These are phyloP conservation scores for Myathropa florea DNA, from an alignment of 2,888 invertebrate genomes.

Conservation along the genomic window DNA sequence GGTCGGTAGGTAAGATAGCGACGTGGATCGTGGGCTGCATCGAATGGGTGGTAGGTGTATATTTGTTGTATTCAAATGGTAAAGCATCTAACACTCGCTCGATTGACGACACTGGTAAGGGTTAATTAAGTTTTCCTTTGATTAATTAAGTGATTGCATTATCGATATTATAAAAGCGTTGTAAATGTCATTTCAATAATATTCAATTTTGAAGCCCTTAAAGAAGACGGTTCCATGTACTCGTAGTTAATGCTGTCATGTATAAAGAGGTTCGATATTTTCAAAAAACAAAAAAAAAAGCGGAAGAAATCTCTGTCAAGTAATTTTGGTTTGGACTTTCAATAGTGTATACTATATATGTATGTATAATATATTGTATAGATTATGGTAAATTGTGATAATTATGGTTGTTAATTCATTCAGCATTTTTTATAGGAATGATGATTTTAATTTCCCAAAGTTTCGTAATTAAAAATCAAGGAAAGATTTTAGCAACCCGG, in stretches of 20 bases:
- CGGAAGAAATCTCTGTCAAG: too few species aligned
- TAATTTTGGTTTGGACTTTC: not conserved
- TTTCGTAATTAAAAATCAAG: not conserved
- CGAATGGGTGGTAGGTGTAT: slow-evolving; percentile 39
- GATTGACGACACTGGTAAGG: slow-evolving; percentile 65
- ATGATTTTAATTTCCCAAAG: not conserved
- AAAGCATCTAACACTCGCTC: slow-evolving; percentile 64
- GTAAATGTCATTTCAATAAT: slow-evolving; percentile 71
- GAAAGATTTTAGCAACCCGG: not conserved
- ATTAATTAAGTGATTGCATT: slow-evolving; percentile 74
- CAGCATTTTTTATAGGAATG: not conserved
- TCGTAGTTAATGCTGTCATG: not conserved
- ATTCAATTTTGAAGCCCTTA: slow-evolving; percentile 51
- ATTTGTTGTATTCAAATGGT: slow-evolving; percentile 50
- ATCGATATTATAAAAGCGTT: slow-evolving; percentile 73
- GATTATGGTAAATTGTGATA: not conserved
- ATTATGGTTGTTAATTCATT: not conserved
- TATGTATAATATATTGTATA: not conserved
- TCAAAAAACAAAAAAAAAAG: too few species aligned
- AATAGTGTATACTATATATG: not conserved
- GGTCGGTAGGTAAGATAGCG: slow-evolving; percentile 46
- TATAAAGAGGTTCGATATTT: not conserved
- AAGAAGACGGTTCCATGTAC: not conserved
- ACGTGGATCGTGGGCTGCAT: slow-evolving; percentile 29
- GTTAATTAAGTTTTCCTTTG: slow-evolving; percentile 74